Percentiles rank a stretch among this genome's conserved stretches.
These are phyloP conservation scores for Scrobipalpa atriplicella DNA, from an alignment of 2,888 invertebrate genomes.

Conservation along the genomic window DNA sequence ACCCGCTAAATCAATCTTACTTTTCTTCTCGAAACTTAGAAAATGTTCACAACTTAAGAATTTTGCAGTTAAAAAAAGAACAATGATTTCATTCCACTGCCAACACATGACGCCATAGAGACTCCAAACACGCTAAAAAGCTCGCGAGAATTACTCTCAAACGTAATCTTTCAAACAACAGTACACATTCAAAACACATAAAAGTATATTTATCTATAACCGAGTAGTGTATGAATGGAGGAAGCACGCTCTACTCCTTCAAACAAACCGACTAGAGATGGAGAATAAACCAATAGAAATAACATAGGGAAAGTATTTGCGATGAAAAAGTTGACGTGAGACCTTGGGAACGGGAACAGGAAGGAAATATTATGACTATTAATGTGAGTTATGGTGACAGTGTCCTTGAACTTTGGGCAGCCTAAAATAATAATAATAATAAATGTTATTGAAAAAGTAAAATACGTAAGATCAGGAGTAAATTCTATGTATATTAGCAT, in stretches of 20 bases:
- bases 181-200: conserved; percentile 5
- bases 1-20: too few species aligned
- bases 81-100: too few species aligned
- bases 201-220: conserved; percentile 11
- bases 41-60: too few species aligned
- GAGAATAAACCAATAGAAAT: conserved; percentile 9
- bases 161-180: conserved; percentile 11
- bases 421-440: too few species aligned
- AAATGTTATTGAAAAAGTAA: too few species aligned
- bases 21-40: too few species aligned
- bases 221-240: conserved; percentile 3
- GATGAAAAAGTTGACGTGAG: too few species aligned
- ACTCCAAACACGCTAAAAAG: background rate
- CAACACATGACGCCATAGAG: background rate
- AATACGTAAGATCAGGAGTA: too few species aligned
- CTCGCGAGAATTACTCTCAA: background rate
- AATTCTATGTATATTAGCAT: too few species aligned
- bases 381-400: background rate
- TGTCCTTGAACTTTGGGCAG: too few species aligned
- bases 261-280: background rate
- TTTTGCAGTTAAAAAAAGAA: too few species aligned
- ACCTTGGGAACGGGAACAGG: background rate
- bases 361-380: background rate
- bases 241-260: background rate
- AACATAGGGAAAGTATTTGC: conserved; percentile 8